Conservation (phyloP, 2,888 invertebrate genomes). For the Lissonota sp. region DNA sequence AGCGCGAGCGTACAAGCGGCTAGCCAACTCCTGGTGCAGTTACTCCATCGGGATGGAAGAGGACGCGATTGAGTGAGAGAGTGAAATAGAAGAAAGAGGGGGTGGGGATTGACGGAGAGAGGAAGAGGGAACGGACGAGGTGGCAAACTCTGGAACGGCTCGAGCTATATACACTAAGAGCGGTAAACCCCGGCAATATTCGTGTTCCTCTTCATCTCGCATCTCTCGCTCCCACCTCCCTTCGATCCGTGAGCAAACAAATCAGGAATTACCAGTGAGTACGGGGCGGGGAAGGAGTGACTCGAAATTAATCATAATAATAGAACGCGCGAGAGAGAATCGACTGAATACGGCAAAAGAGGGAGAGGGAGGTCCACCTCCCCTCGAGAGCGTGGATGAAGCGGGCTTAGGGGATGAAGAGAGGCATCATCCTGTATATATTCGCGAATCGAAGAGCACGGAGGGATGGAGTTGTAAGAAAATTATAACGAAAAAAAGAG, state of each 20-base stretch:
- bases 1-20: constrained; percentile 62
- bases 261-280: constrained; percentile 62
- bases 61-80: constrained; percentile 11
- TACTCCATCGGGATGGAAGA: constrained; percentile 56
- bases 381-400: no score
- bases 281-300: constrained; percentile 34
- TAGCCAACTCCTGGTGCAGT: constrained; percentile 62
- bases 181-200: constrained; percentile 61
- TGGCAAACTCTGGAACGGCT: constrained; percentile 58
- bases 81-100: constrained; percentile 21
- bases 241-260: constrained; percentile 65
- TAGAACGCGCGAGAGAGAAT: constrained; percentile 30
- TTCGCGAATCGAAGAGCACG: neutral
- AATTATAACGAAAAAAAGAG: constrained; percentile 10
- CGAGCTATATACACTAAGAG: constrained; percentile 38
- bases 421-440: no score
- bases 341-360: neutral
- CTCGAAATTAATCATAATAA: constrained; percentile 60
- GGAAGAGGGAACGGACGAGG: constrained; percentile 37
- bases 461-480: constrained; percentile 24
- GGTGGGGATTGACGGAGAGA: constrained; percentile 33
- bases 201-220: constrained; percentile 19
- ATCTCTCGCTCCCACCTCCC: constrained; percentile 33
- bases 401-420: no score
- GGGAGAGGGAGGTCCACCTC: no score